Conservation (phyloP, 37 sponge, comb jelly and placozoan genomes). For the Theonella swinhoei region DNA sequence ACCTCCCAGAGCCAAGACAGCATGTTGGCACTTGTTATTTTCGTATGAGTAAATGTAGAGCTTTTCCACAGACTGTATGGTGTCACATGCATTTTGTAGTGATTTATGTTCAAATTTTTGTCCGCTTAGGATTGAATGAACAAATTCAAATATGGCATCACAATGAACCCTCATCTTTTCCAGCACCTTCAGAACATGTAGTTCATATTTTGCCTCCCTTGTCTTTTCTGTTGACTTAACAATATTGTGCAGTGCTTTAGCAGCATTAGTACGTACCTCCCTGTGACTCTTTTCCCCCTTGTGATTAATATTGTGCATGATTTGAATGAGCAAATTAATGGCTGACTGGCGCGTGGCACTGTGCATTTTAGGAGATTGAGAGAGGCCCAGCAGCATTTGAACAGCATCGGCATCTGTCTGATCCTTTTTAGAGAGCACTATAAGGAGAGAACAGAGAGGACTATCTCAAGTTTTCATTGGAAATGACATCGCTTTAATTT, state of each 20-base stretch:
- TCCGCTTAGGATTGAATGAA: conserved; percentile 13
- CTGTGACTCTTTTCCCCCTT: conserved; percentile 52
- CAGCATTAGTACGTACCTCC: conserved; percentile 52
- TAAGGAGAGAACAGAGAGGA: conserved; percentile 65
- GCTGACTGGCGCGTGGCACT: conserved; percentile 62
- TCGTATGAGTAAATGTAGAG: conserved; percentile 72
- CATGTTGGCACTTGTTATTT: conserved; percentile 76
- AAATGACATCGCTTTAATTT: too few relatives aligned
- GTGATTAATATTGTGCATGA: conserved; percentile 73
- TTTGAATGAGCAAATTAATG: conserved; percentile 71
- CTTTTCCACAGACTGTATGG: conserved; percentile 53
- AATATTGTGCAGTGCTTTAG: conserved; percentile 60
- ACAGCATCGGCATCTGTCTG: conserved; percentile 73
- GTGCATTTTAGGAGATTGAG: conserved; percentile 64
- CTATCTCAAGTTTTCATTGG: conserved; percentile 59
- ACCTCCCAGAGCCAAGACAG: conserved; percentile 75
- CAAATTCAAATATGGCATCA: conserved; percentile 62
- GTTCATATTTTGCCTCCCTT: conserved; percentile 52
- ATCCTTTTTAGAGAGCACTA: conserved; percentile 39
- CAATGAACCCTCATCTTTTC: conserved; percentile 62
- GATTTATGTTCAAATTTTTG: conserved; percentile 4
- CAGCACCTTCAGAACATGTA: conserved; percentile 48
- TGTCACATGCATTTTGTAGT: conserved; percentile 47
- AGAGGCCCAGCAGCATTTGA: conserved; percentile 60
- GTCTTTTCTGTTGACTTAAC: conserved; percentile 42